Conservation (phyloP, 2,113 vertebrate species). For the Chamaea fasciata region DNA sequence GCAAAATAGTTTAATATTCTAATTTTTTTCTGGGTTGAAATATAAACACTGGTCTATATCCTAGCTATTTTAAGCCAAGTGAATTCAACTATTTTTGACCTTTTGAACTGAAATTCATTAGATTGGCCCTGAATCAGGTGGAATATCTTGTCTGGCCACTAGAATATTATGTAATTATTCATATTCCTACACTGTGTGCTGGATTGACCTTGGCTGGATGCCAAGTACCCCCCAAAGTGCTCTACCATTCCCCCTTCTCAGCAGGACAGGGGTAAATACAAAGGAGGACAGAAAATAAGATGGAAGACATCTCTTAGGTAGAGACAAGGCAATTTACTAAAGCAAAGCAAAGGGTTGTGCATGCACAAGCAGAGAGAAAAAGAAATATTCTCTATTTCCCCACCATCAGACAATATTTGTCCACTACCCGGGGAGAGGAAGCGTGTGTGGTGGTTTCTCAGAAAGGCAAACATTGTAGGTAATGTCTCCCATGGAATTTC, state of each 20-base stretch:
- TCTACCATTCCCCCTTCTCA: background rate
- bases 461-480: background rate
- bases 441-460: accelerated
- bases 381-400: background rate
- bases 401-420: background rate
- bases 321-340: background rate
- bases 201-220: background rate
- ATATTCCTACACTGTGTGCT: background rate
- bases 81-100: background rate
- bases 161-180: background rate
- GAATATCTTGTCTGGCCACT: background rate
- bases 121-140: background rate
- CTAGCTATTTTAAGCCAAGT: background rate
- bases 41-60: background rate
- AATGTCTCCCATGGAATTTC: background rate
- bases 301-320: accelerated
- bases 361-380: background rate
- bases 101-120: background rate
- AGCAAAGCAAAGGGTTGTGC: background rate
- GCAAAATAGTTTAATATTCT: background rate
- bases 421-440: background rate
- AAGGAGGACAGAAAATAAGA: background rate
- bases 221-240: background rate
- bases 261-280: background rate
- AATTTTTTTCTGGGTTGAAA: background rate